Conservation (phyloP, 53 echinoderm and acorn worm genomes). For the Hippasteria phrygiana region DNA sequence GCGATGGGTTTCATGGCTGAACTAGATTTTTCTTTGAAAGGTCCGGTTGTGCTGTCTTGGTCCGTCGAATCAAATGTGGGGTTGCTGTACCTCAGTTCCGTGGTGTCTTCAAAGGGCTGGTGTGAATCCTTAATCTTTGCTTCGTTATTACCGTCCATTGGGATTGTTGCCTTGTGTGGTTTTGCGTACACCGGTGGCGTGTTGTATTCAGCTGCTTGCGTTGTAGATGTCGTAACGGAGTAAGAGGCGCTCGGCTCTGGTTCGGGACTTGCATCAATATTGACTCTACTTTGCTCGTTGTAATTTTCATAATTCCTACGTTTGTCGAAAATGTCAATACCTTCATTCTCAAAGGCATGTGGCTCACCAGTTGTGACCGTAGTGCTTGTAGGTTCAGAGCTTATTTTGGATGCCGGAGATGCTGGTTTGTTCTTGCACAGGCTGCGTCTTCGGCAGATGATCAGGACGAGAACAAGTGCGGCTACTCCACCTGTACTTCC, state of each 20-base stretch:
- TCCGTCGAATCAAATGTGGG: neutral
- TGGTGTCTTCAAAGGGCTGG: neutral
- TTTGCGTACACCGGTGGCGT: conserved; percentile 14
- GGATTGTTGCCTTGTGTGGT: neutral
- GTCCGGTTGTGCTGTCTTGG: neutral
- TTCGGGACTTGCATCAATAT: neutral
- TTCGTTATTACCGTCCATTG: neutral
- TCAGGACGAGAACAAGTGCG: conserved; percentile 9
- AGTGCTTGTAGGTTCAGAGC: neutral
- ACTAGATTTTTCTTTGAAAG: neutral
- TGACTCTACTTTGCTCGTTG: neutral
- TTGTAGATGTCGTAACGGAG: neutral
- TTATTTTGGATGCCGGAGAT: neutral
- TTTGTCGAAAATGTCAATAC: neutral
- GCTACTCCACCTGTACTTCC: conserved; percentile 32
- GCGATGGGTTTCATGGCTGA: conserved; percentile 18
- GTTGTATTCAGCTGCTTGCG: neutral
- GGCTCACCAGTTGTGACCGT: neutral
- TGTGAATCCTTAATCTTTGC: neutral
- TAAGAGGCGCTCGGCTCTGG: neutral
- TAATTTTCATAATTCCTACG: neutral
- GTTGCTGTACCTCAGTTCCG: conserved; percentile 35
- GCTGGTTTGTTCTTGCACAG: neutral
- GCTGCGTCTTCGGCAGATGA: neutral
- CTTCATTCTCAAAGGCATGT: neutral